Conservation (phyloP, 2,888 invertebrate species). For the Glyphotaelius pellucidus region DNA sequence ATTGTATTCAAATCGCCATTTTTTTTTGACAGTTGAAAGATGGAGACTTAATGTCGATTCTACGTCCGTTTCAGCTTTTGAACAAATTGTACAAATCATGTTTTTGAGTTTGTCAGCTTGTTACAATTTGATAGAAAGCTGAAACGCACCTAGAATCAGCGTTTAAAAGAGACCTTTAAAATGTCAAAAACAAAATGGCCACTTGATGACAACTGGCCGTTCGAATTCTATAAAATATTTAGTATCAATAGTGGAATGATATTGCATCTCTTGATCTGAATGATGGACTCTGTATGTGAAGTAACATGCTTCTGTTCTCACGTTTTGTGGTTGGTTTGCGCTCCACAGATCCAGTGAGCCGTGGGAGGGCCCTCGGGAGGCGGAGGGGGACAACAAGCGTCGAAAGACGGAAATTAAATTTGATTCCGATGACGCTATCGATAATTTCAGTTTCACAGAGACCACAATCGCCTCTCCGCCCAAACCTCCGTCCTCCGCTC, state of each 20-base stretch:
- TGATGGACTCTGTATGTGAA: background rate
- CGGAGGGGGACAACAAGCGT: conserved; percentile 74
- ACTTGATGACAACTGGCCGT: no score
- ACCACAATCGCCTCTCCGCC: conserved; percentile 70
- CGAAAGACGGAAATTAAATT: conserved; percentile 83
- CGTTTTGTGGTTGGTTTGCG: conserved; percentile 63
- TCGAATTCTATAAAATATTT: background rate
- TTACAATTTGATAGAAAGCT: no score
- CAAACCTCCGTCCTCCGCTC: conserved; percentile 68
- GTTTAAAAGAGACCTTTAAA: no score
- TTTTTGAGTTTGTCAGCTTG: no score
- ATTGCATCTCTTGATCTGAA: background rate
- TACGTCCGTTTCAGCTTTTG: no score
- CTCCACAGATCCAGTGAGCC: conserved; percentile 74
- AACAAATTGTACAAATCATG: no score
- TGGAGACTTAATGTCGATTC: no score
- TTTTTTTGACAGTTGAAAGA: no score
- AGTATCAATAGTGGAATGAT: background rate
- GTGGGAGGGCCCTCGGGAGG: conserved; percentile 66
- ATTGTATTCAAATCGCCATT: no score
- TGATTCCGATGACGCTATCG: conserved; percentile 84
- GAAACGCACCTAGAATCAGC: background rate
- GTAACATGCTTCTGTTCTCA: conserved; percentile 48
- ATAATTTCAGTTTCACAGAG: conserved; percentile 82
- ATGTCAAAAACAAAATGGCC: no score